phyloP scores from a whole-genome alignment of 2,888 invertebrate species.

The Zelleria hepariella region DNA sequence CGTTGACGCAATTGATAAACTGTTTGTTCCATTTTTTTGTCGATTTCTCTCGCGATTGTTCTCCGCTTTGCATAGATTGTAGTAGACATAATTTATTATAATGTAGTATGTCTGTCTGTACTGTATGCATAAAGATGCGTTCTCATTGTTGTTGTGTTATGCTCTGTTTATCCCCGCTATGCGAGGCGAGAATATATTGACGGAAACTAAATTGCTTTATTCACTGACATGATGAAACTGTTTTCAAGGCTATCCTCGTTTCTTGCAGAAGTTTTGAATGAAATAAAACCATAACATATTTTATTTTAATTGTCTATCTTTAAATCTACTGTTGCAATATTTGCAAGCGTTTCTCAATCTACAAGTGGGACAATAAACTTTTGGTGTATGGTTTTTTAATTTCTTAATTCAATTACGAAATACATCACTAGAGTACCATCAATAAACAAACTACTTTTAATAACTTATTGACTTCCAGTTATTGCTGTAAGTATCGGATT shows the following conservation, averaged over 20 bases:
- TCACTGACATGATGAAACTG: neutral
- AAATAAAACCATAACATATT: too few species aligned
- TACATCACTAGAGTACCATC: too few species aligned
- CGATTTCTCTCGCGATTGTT: conserved; percentile 1
- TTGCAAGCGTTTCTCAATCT: too few species aligned
- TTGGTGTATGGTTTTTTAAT: too few species aligned
- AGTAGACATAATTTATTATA: neutral
- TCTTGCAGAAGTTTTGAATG: neutral
- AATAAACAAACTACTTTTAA: too few species aligned
- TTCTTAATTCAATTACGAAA: too few species aligned
- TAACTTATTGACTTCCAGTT: too few species aligned
- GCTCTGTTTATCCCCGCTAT: neutral
- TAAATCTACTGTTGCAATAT: too few species aligned
- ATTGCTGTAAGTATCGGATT: too few species aligned
- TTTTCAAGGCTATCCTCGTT: neutral
- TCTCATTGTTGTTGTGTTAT: conserved; percentile 3
- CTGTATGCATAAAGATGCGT: conserved; percentile 3
- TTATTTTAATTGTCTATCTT: too few species aligned
- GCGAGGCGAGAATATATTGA: neutral
- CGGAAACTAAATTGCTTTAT: neutral
- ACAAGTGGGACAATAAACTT: too few species aligned
- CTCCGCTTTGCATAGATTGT: neutral
- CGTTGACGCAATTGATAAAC: neutral
- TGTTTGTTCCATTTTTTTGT: neutral
- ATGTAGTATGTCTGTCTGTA: neutral